Conservation (phyloP, 2,113 vertebrate species). For the Percina caprodes region DNA sequence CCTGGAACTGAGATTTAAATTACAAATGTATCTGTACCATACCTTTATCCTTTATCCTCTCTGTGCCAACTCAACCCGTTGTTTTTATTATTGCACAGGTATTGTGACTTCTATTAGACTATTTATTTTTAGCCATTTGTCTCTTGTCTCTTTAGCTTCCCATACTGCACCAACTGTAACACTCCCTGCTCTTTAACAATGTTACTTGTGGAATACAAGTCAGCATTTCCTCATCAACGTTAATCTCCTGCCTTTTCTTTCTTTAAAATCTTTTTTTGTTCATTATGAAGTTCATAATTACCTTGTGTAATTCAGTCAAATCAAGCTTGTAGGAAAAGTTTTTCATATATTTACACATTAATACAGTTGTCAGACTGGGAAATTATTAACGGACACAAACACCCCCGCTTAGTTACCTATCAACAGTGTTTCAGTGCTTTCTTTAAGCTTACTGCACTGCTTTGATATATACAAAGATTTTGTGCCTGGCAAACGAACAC, state of each 20-base stretch:
- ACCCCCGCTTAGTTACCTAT: constrained; percentile 1
- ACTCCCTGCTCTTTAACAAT: constrained; percentile 48
- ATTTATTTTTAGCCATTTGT: constrained; percentile 14
- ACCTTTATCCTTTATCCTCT: neutral
- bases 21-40: constrained; percentile 10
- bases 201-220: constrained; percentile 51
- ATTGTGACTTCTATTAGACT: neutral
- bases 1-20: constrained; percentile 15
- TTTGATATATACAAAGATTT: neutral
- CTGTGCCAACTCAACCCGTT: constrained; percentile 29
- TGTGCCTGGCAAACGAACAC: neutral
- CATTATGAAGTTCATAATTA: neutral
- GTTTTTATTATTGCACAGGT: neutral
- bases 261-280: constrained; percentile 9
- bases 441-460: neutral
- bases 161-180: constrained; percentile 26
- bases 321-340: neutral
- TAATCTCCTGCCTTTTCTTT: neutral
- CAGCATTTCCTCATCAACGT: constrained; percentile 13
- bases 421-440: neutral
- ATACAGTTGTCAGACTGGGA: constrained; percentile 7
- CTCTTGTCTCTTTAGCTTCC: neutral
- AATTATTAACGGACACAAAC: constrained; percentile 32
- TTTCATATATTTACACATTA: neutral
- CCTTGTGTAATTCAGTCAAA: neutral